phyloP scores from a whole-genome alignment of 2,888 invertebrate genomes.

The Epistrophe eligans region DNA sequence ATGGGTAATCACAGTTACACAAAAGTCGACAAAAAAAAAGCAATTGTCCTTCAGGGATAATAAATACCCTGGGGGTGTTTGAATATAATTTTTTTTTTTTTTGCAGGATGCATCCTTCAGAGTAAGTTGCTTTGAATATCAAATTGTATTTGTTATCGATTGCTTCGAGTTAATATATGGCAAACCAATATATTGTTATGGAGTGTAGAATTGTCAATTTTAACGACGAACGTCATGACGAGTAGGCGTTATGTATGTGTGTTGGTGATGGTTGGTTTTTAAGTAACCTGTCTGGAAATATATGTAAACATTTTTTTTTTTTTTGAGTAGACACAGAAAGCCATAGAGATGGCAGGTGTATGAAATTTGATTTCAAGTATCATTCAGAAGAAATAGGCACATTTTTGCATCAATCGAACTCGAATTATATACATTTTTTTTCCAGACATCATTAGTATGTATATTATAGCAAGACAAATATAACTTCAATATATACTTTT shows the following conservation, averaged over 20 bases:
- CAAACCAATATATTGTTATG: too few relatives aligned
- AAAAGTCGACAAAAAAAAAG: slow-evolving; percentile 31
- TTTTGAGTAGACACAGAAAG: background rate
- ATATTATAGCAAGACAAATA: too few relatives aligned
- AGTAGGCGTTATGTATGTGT: background rate
- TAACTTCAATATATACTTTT: too few relatives aligned
- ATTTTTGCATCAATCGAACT: background rate
- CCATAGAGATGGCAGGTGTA: background rate
- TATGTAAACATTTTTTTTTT: background rate
- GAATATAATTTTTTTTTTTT: background rate
- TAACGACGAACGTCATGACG: background rate
- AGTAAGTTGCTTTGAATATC: background rate
- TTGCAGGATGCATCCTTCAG: background rate
- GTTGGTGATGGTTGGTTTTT: background rate
- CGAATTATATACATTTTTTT: too few relatives aligned
- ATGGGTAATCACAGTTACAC: slow-evolving; percentile 12
- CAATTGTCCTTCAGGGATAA: background rate
- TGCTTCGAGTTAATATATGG: background rate
- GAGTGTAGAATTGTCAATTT: background rate
- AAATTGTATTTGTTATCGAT: background rate
- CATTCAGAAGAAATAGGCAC: background rate
- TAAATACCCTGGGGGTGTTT: background rate
- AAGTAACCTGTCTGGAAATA: background rate
- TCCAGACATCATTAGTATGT: too few relatives aligned
- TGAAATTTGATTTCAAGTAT: background rate